Evolutionary conservation across 2,888 invertebrate species (phyloP).

Genomic region (Phlogophora meticulosa): DNA sequence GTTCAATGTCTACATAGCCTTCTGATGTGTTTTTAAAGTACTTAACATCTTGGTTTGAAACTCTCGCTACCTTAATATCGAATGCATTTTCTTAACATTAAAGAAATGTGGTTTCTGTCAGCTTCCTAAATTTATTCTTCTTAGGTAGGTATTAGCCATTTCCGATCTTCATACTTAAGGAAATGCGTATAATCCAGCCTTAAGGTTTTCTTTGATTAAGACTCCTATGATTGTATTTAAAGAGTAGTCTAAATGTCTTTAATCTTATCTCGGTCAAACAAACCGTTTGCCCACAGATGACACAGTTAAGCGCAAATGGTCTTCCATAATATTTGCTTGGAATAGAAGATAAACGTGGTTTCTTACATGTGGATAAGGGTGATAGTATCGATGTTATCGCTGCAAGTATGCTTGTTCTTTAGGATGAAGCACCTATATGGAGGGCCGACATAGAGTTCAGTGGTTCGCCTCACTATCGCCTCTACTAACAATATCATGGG

Average conservation of each 20-base stretch:
- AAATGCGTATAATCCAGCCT: constrained; percentile 16
- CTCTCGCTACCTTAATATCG: too few species aligned
- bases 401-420: constrained; percentile 4
- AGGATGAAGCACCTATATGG: too few species aligned
- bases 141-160: neutral
- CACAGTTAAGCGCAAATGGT: constrained; percentile 72
- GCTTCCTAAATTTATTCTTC: neutral
- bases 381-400: constrained; percentile 38
- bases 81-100: neutral
- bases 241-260: constrained; percentile 43
- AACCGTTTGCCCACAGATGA: constrained; percentile 76
- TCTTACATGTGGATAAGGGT: constrained; percentile 44
- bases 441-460: too few species aligned
- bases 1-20: too few species aligned
- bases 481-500: too few species aligned
- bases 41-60: too few species aligned
- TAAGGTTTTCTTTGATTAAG: constrained; percentile 7
- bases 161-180: neutral
- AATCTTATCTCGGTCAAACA: constrained; percentile 65
- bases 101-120: neutral
- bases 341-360: constrained; percentile 61
- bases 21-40: too few species aligned
- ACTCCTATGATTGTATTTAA: constrained; percentile 30
- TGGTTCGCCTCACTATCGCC: too few species aligned
- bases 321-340: constrained; percentile 74